Base-by-base conservation (phyloP, 2,113 vertebrate genomes). In the Lanius collurio region DNA sequence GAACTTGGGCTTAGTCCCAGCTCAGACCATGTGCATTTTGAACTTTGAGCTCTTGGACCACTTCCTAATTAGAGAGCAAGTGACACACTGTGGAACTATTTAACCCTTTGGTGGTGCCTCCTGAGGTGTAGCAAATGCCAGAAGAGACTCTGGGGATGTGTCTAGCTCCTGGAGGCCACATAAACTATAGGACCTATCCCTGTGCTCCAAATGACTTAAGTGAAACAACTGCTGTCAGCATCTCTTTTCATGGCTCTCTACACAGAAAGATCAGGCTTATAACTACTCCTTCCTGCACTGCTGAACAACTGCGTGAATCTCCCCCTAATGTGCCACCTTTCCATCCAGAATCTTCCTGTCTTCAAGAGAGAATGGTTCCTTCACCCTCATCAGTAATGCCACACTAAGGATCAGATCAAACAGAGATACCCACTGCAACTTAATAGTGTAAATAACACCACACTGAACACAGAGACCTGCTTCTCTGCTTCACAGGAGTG, bases 31-130 rank as follows among this genome's bases (percentile, higher is more conserved):
- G 60, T 87, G 92, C n/a, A 68, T 92, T 93, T 94, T 96, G 93
- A 96, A 89, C 95, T 93, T 92, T 82, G 68, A 93, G 94, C 88
- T 83, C 69, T 84, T 89, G 88, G 94, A 94, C 53, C 20, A 60
- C 49, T 94, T 94, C 92, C 93, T 95, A 96, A 94, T 90, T 92
- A 81, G 56, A 86, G 33, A 90, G 35, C 11, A 3, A 95, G 37
- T 2, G 7, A 88, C 79, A 69, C 49, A 71, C 31, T 84, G 73
- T 56, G 49, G 69, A 93, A 78, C 15, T 78, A 65, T 82, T 93
- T 96, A 96, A 96, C 92, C 53, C 86, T 81, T 89, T 84, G 30
- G 16, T 65, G 37, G 41, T 78, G 53, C 44, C 71, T 90, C 41
- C 39, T 74, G 33, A 85, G 33, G 42, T 83, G 26, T 70, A 83